Evolutionary conservation across 1,140 invertebrate species (phyloP).

Genomic region (Heliothis subflexa): DNA sequence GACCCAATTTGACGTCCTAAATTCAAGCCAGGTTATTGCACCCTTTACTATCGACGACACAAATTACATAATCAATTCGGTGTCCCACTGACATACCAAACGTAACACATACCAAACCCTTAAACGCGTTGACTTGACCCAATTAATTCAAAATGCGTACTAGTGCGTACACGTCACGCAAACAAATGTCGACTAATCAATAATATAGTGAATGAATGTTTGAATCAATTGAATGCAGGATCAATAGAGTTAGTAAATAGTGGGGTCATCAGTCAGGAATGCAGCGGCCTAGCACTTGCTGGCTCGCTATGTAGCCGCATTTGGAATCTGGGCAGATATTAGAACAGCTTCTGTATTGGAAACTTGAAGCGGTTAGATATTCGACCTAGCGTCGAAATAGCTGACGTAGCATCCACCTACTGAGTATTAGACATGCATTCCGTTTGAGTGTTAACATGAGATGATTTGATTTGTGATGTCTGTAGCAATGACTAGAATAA

Average conservation of each 20-base stretch:
- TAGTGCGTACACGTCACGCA: slow-evolving; percentile 54
- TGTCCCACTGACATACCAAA: slow-evolving; percentile 35
- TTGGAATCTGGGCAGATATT: slow-evolving; percentile 35
- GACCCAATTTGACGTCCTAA: not conserved
- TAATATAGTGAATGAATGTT: slow-evolving; percentile 59
- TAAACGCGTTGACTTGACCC: slow-evolving; percentile 55
- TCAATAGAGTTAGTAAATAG: slow-evolving; percentile 65
- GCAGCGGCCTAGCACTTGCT: slow-evolving; percentile 40
- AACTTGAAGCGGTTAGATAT: slow-evolving; percentile 27
- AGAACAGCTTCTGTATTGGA: slow-evolving; percentile 22
- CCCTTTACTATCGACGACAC: slow-evolving; percentile 29
- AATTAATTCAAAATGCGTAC: slow-evolving; percentile 59
- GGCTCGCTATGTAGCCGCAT: slow-evolving; percentile 21
- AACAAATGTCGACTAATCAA: slow-evolving; percentile 43
- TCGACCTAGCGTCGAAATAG: slow-evolving; percentile 4
- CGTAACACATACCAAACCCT: slow-evolving; percentile 34
- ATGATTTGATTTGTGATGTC: not conserved
- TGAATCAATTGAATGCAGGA: slow-evolving; percentile 54
- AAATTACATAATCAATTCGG: slow-evolving; percentile 32
- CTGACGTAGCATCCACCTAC: not conserved
- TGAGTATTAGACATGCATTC: not conserved
- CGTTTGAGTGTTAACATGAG: not conserved
- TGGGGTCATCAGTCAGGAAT: slow-evolving; percentile 58
- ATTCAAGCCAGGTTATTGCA: slow-evolving; percentile 18
- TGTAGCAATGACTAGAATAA: not conserved